Evolutionary conservation across 2,888 invertebrate genomes (phyloP).

Genomic region (Syritta pipiens): DNA sequence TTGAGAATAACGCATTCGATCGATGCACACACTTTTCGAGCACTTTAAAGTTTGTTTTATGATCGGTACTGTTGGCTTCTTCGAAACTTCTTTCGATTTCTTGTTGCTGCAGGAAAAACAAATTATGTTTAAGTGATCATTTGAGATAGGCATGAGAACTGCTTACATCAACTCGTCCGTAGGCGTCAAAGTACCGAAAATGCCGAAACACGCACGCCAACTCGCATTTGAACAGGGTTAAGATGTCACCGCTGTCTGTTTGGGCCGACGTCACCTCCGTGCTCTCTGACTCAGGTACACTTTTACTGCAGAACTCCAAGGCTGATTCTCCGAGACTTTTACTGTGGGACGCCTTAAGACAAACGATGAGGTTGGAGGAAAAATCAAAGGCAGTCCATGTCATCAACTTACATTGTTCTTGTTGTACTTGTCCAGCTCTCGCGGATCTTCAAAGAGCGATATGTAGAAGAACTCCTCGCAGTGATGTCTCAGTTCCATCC

Average conservation of each 20-base stretch:
- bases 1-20: constrained; percentile 61
- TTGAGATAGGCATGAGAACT: background rate
- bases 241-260: constrained; percentile 21
- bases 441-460: constrained; percentile 42
- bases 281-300: background rate
- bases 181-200: constrained; percentile 72
- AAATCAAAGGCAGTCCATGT: background rate
- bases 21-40: constrained; percentile 67
- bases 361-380: background rate
- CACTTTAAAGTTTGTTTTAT: background rate
- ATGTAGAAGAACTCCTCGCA: constrained; percentile 47
- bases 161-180: constrained; percentile 73
- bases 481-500: constrained; percentile 57
- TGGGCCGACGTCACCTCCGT: constrained; percentile 45
- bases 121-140: background rate
- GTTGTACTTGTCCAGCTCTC: constrained; percentile 15
- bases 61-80: constrained; percentile 59
- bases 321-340: constrained; percentile 61
- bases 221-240: constrained; percentile 57
- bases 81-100: constrained; percentile 70
- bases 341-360: constrained; percentile 24
- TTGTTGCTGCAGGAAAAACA: constrained; percentile 46
- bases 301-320: constrained; percentile 69
- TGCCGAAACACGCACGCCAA: constrained; percentile 70
- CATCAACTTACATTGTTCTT: constrained; percentile 37